Conservation (phyloP, 2,888 invertebrate genomes). For the Catonia carolina region DNA sequence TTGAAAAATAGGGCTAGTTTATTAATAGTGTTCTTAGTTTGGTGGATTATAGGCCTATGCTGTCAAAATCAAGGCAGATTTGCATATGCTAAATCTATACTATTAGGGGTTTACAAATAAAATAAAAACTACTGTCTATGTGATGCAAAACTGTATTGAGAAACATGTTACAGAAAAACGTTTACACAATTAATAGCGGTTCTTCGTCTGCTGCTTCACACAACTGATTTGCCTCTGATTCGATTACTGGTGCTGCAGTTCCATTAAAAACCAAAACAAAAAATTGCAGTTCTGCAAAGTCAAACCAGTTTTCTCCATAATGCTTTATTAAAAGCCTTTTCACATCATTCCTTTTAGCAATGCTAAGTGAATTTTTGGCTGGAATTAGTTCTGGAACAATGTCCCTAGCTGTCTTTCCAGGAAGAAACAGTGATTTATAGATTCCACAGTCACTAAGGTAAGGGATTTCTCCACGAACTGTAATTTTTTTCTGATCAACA, state of each 20-base stretch:
- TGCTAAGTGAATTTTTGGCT: background rate
- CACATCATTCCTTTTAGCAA: background rate
- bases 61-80: too few relatives aligned
- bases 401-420: background rate
- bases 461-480: background rate
- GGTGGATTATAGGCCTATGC: too few relatives aligned
- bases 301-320: background rate
- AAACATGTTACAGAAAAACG: too few relatives aligned
- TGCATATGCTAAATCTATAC: too few relatives aligned
- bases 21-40: too few relatives aligned
- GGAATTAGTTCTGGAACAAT: background rate
- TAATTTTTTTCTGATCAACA: background rate
- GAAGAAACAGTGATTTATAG: background rate
- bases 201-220: background rate
- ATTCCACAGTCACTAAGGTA: background rate
- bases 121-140: too few relatives aligned
- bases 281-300: background rate
- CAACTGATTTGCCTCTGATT: background rate
- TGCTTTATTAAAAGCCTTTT: background rate
- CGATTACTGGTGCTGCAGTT: background rate
- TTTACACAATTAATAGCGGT: background rate
- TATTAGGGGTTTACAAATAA: too few relatives aligned
- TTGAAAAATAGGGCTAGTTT: too few relatives aligned
- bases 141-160: too few relatives aligned
- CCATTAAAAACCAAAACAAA: background rate